Percentiles rank a stretch among this genome's conserved stretches.
Evolutionary conservation across 2,113 vertebrate genomes (phyloP).

Genomic region (Protomyctophum bolini): DNA sequence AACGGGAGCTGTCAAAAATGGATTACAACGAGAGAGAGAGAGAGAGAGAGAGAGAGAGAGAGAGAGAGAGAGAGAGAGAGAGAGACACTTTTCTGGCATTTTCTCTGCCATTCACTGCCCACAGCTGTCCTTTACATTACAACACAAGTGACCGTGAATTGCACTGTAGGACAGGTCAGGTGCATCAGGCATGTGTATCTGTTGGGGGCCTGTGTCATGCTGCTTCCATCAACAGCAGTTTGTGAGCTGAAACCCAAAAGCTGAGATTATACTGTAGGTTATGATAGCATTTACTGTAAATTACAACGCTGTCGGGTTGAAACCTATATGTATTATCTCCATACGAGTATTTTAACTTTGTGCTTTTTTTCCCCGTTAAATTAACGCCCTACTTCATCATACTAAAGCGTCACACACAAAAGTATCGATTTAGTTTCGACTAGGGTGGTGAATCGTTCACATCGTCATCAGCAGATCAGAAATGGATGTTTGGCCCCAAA

Average conservation of each 20-base stretch:
- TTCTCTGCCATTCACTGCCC: not conserved
- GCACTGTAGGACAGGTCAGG: conserved; percentile 44
- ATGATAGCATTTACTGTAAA: not conserved
- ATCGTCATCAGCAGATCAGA: too few species aligned
- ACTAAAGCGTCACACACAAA: too few species aligned
- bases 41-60: conserved; percentile 3
- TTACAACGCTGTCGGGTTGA: too few species aligned
- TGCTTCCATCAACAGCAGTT: conserved; percentile 18
- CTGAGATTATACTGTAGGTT: not conserved
- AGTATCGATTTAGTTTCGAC: too few species aligned
- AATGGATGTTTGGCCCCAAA: too few species aligned
- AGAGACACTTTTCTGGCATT: not conserved
- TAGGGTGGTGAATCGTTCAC: too few species aligned
- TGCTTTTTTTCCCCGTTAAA: too few species aligned
- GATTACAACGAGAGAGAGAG: not conserved
- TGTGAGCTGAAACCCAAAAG: conserved; percentile 17
- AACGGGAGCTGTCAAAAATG: too few species aligned
- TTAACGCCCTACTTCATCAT: too few species aligned
- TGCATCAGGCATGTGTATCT: conserved; percentile 15
- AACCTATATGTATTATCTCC: too few species aligned
- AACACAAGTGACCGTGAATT: conserved; percentile 16
- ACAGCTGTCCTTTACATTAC: not conserved
- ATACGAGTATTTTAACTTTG: too few species aligned
- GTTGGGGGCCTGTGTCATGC: conserved; percentile 19
- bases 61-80: not conserved